Evolutionary conservation across 2,113 vertebrate species (phyloP), one percentile per base, ranked within the genome.

Genomic region (Otus sunia): DNA sequence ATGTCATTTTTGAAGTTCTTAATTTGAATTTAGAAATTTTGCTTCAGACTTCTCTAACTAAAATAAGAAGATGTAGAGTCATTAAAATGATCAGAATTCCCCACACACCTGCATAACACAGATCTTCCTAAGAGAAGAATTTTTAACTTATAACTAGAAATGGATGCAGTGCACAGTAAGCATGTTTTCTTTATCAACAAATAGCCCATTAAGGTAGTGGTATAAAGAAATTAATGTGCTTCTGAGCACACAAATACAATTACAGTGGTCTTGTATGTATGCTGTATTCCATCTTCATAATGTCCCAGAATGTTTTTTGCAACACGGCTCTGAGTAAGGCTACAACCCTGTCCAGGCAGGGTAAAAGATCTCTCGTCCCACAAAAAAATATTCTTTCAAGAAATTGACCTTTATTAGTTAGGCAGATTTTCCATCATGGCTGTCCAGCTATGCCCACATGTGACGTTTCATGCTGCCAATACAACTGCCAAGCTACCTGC

Each of bases 81-180:
- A 87, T 76, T 90, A 47, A 92, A 95, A 91, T 23, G 20, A 74
- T 87, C 50, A 76, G 69, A 73, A 62, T 69, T 91, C 59, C 91
- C 45, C 66, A n/a, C 58, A 81, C 80, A 94, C 60, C 94, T 93
- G 80, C 13, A 0, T 60, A 85, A n/a, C 30, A 58, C 58, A 73
- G 87, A 90, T 92, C 67, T 89, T 90, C 86, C 87, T 76, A 27
- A 86, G 37, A 67, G 63, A 36, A 36, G n/a, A 63, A 68, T 94
- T 87, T 94, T 87, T 71, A 53, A 19, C 49, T 68, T 45, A 0
- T 9, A n/a, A 4, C 49, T 36, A 16, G 81, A 86, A 72, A 78
- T 39, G 45, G 53, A 53, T 5, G 5, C 25, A 69, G 34, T 12
- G 21, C 53, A 85, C 53, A 58, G 53, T 7, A n/a, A 64, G 53